phyloP scores from a whole-genome alignment of 2,797 vertebrate genomes.

The Petrocephalus sullivani region DNA sequence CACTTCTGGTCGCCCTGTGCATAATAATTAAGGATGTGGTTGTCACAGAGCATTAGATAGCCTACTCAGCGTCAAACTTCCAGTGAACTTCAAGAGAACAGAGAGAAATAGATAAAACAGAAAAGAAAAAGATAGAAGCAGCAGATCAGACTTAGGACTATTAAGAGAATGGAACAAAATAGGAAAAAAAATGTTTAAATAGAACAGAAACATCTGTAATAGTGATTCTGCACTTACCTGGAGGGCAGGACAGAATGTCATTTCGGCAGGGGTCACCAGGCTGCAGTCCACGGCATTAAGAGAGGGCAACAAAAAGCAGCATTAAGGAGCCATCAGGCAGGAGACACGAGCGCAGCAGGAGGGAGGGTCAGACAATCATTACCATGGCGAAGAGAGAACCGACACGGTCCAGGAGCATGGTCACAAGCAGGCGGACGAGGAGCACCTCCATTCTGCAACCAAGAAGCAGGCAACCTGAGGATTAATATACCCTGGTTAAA shows the following conservation, averaged over 20 bases:
- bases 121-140: neutral
- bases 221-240: constrained; percentile 44
- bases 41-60: constrained; percentile 28
- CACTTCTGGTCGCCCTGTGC: neutral
- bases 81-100: constrained; percentile 23
- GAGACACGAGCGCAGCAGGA: constrained; percentile 1
- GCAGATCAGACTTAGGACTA: neutral
- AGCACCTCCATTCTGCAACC: neutral
- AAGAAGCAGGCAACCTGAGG: neutral
- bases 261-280: neutral
- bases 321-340: constrained; percentile 22
- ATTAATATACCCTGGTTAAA: neutral
- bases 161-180: neutral
- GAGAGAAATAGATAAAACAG: neutral
- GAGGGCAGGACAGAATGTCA: constrained; percentile 26
- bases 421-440: constrained; percentile 1
- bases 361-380: neutral
- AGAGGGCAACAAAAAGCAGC: neutral
- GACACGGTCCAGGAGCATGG: constrained; percentile 15
- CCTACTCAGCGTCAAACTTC: constrained; percentile 25
- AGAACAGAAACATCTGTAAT: neutral
- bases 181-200: neutral
- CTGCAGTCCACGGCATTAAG: neutral
- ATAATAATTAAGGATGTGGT: constrained; percentile 50
- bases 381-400: constrained; percentile 10